Evolutionary conservation across 2,888 invertebrate genomes (phyloP).

Genomic region (Cephonodes hylas): DNA sequence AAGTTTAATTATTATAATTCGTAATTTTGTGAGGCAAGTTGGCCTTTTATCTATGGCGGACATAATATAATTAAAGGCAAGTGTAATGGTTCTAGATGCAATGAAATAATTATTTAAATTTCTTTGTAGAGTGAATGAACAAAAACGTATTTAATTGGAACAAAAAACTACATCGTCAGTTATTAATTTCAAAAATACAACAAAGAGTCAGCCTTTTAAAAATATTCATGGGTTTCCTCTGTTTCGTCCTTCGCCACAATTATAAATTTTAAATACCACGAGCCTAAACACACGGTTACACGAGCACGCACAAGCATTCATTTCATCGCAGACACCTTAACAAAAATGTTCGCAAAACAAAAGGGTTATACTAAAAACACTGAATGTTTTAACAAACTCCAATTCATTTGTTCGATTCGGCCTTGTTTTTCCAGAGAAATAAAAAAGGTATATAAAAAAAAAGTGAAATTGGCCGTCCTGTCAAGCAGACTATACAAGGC

Average conservation of each 20-base stretch:
- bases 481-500: conserved; percentile 1
- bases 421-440: neutral
- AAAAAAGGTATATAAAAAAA: conserved; percentile 2
- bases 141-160: neutral
- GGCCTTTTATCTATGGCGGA: no score
- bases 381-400: neutral
- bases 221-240: neutral
- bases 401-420: conserved; percentile 11
- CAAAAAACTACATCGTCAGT: neutral
- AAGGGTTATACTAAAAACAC: neutral
- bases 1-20: no score
- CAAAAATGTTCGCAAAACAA: neutral
- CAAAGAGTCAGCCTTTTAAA: neutral
- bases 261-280: neutral
- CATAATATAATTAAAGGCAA: no score
- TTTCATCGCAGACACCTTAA: neutral
- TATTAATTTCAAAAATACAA: neutral
- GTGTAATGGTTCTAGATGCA: no score
- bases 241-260: neutral
- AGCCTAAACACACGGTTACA: neutral
- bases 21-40: no score
- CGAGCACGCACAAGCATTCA: neutral
- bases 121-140: no score
- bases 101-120: no score
- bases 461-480: conserved; percentile 8